Conservation (phyloP, 2,113 vertebrate genomes). For the Lamprologus ornatipinnis region DNA sequence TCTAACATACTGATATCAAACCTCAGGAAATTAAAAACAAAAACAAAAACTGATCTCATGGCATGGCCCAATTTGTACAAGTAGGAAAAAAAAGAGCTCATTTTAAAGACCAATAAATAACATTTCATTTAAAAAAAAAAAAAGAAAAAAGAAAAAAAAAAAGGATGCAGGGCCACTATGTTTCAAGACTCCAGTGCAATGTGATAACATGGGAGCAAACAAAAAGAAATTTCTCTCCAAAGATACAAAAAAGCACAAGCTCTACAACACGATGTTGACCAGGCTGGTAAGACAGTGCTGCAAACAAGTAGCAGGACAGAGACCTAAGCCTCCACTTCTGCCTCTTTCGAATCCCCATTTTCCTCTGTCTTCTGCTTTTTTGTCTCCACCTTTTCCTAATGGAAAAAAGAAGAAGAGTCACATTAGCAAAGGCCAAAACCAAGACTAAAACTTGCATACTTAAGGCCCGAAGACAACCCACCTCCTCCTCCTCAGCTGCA, state of each 20-base stretch:
- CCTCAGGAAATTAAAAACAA: slow-evolving; percentile 33
- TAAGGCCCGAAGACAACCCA: slow-evolving; percentile 19
- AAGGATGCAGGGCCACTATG: slow-evolving; percentile 66
- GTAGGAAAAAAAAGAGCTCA: slow-evolving; percentile 61
- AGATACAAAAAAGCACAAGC: slow-evolving; percentile 76
- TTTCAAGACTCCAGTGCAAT: slow-evolving; percentile 77
- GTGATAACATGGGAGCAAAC: slow-evolving; percentile 64
- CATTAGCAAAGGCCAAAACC: background rate
- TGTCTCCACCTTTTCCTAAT: slow-evolving; percentile 71
- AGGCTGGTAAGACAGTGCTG: slow-evolving; percentile 65
- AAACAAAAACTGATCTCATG: slow-evolving; percentile 29
- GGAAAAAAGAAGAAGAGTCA: background rate
- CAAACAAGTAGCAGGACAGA: slow-evolving; percentile 27
- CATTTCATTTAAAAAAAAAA: background rate
- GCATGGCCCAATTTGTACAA: slow-evolving; percentile 64
- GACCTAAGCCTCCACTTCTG: slow-evolving; percentile 71
- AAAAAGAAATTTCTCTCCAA: slow-evolving; percentile 53
- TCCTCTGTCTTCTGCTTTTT: slow-evolving; percentile 82
- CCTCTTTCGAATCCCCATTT: slow-evolving; percentile 75
- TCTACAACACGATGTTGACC: slow-evolving; percentile 73
- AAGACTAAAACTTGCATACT: background rate
- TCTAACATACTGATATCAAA: slow-evolving; percentile 55
- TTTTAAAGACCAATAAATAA: slow-evolving; percentile 83
- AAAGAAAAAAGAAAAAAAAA: slow-evolving; percentile 55
- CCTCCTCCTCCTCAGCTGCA: slow-evolving; percentile 76